Conservation (phyloP, 2,113 vertebrate genomes). For the Peromyscus californicus region DNA sequence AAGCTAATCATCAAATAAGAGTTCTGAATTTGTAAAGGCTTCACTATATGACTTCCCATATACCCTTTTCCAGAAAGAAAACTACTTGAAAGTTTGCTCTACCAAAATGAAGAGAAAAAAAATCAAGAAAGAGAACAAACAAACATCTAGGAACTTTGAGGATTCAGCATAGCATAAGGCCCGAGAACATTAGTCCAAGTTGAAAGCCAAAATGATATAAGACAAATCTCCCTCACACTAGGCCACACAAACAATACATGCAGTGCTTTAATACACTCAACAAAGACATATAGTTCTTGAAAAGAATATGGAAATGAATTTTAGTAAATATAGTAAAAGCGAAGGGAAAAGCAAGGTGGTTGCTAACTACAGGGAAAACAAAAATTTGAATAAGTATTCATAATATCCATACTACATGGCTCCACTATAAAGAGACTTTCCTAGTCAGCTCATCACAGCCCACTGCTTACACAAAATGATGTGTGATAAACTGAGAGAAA, state of each 20-base stretch:
- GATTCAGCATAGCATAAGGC: background rate
- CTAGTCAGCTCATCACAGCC: background rate
- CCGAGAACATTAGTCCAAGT: background rate
- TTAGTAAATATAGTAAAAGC: background rate
- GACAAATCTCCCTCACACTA: constrained; percentile 30
- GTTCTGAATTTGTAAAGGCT: constrained; percentile 32
- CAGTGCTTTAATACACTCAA: background rate
- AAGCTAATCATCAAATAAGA: constrained; percentile 49
- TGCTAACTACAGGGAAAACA: constrained; percentile 48
- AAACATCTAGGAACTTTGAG: background rate
- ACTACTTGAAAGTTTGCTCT: constrained; percentile 32
- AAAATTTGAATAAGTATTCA: constrained; percentile 36
- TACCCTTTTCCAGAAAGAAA: background rate
- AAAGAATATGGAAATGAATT: constrained; percentile 18
- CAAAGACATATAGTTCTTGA: background rate
- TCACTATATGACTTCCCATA: constrained; percentile 14
- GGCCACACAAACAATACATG: background rate
- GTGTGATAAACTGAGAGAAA: background rate
- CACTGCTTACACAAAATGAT: background rate
- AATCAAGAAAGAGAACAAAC: constrained; percentile 4
- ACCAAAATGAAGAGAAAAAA: constrained; percentile 54
- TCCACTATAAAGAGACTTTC: background rate
- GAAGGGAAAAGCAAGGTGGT: constrained; percentile 18
- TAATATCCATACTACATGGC: background rate
- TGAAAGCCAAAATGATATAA: background rate